phyloP scores from a whole-genome alignment of 2,113 vertebrate species.

The Xiphophorus couchianus region DNA sequence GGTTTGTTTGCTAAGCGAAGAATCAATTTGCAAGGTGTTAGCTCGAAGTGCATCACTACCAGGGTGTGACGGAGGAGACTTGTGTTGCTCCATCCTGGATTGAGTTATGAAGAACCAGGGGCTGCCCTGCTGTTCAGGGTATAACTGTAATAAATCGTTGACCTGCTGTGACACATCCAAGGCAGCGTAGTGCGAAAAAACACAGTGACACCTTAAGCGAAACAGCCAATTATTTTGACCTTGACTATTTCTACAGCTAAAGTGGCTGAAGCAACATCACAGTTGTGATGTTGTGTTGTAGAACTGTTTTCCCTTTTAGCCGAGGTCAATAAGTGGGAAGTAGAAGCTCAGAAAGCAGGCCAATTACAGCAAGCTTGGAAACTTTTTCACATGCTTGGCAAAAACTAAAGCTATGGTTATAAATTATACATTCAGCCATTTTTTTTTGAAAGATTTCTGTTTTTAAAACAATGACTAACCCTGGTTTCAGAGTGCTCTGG shows the following conservation, averaged over 20 bases:
- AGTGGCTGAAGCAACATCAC: conserved; percentile 18
- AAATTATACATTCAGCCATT: conserved; percentile 54
- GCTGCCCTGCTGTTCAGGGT: conserved; percentile 30
- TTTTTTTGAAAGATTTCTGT: conserved; percentile 21
- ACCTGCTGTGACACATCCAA: conserved; percentile 42
- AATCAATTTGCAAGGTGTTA: conserved; percentile 59
- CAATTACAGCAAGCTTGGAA: conserved; percentile 52
- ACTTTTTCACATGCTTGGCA: conserved; percentile 49
- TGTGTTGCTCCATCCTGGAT: conserved; percentile 37
- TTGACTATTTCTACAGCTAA: conserved; percentile 14
- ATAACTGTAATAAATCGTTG: conserved; percentile 49
- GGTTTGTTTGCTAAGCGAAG: conserved; percentile 58
- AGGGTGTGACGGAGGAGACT: conserved; percentile 49
- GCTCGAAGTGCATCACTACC: conserved; percentile 49
- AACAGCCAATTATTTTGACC: conserved; percentile 66
- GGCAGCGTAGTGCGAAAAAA: conserved; percentile 20
- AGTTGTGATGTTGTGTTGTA: conserved; percentile 27
- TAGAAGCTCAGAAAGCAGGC: conserved; percentile 50
- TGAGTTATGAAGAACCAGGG: conserved; percentile 51
- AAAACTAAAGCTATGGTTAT: conserved; percentile 42
- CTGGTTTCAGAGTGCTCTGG: conserved; percentile 5
- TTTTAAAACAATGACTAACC: conserved; percentile 10
- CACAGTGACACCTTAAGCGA: conserved; percentile 45
- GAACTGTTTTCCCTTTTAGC: conserved; percentile 14
- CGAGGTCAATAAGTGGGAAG: conserved; percentile 16